Evolutionary conservation across 2,797 vertebrate species (phyloP).

Genomic region (Onychomys torridus): DNA sequence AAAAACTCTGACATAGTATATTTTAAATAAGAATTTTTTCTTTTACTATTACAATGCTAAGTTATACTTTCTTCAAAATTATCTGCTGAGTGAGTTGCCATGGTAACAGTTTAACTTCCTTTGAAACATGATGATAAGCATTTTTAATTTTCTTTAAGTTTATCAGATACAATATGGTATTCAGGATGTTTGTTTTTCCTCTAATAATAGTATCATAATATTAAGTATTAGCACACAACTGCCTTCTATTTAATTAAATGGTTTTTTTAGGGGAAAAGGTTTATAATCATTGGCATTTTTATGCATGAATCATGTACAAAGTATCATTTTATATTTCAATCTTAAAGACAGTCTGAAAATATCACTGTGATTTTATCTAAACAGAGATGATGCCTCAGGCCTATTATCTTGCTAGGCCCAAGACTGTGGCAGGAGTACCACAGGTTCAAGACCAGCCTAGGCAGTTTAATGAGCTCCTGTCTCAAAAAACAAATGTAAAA

Average conservation of each 20-base stretch:
- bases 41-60: conserved; percentile 36
- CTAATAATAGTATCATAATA: conserved; percentile 41
- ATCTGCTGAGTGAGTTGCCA: conserved; percentile 71
- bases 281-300: conserved; percentile 35
- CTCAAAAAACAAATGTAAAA: background rate
- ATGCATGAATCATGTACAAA: conserved; percentile 66
- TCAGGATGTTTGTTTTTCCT: background rate
- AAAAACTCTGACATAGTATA: background rate
- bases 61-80: conserved; percentile 48
- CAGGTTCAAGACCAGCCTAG: background rate
- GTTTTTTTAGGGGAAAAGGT: conserved; percentile 33
- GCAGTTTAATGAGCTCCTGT: background rate
- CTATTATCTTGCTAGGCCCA: background rate
- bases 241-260: conserved; percentile 58
- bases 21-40: conserved; percentile 45
- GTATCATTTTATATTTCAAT: conserved; percentile 49
- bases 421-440: background rate
- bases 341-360: conserved; percentile 59
- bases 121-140: conserved; percentile 54
- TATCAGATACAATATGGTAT: conserved; percentile 44
- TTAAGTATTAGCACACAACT: background rate
- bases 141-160: conserved; percentile 65
- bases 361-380: conserved; percentile 35
- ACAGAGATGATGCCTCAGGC: background rate
- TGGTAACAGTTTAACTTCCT: conserved; percentile 78